These are phyloP conservation scores for Brachyptera putata DNA, from an alignment of 2,888 invertebrate species.

Conservation along the genomic window DNA sequence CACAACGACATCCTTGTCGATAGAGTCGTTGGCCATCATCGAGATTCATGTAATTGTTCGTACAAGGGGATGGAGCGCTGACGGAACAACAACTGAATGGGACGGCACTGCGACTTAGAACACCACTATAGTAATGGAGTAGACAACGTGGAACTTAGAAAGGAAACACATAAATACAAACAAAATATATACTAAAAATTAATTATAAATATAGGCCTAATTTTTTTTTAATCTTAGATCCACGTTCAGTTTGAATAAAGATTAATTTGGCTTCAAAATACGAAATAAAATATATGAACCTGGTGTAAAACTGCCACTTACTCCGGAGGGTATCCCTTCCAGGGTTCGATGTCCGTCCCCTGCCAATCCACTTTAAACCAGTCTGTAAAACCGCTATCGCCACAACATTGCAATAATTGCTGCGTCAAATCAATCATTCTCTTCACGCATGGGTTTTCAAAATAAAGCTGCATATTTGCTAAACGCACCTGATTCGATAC, in stretches of 20 bases:
- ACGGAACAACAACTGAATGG: slow-evolving; percentile 8
- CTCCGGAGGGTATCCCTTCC: not conserved
- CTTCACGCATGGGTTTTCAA: not conserved
- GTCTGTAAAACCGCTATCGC: not conserved
- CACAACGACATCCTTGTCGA: not conserved
- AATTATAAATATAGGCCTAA: no score
- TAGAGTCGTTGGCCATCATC: not conserved
- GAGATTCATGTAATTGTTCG: not conserved
- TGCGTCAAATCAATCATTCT: slow-evolving; percentile 9
- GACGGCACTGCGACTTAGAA: not conserved
- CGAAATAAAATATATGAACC: no score
- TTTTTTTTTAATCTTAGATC: no score
- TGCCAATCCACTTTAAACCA: slow-evolving; percentile 7
- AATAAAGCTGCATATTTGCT: not conserved
- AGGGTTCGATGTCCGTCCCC: not conserved
- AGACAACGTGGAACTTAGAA: not conserved
- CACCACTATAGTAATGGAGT: not conserved
- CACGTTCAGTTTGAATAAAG: no score
- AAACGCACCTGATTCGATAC: not conserved
- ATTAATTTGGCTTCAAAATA: no score
- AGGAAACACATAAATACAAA: no score
- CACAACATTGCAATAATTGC: not conserved
- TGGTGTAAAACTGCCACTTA: no score
- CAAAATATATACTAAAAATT: no score
- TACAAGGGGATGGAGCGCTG: not conserved